Evolutionary conservation across 1,140 invertebrate genomes (phyloP).

Genomic region (Heliothis subflexa): DNA sequence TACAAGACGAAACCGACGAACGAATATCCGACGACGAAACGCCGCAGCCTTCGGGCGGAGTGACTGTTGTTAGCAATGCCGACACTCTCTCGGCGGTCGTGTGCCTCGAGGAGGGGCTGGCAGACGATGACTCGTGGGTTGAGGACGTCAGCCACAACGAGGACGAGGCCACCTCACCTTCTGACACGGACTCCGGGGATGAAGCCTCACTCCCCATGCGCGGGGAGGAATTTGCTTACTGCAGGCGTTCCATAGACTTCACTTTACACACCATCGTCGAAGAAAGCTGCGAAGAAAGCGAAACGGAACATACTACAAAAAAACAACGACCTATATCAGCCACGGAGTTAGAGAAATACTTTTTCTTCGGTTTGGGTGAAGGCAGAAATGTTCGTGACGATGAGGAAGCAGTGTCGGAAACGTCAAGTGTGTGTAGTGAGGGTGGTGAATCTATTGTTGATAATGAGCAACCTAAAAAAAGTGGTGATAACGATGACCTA

Average conservation of each 20-base stretch:
- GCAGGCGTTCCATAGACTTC: slow-evolving; percentile 93
- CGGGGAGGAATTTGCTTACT: slow-evolving; percentile 94
- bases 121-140: slow-evolving; percentile 95
- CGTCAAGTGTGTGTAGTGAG: slow-evolving; percentile 95
- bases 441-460: slow-evolving; percentile 89
- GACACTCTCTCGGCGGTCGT: slow-evolving; percentile 90
- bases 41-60: slow-evolving; percentile 82
- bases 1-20: slow-evolving; percentile 76
- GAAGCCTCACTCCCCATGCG: slow-evolving; percentile 88
- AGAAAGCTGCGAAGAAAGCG: slow-evolving; percentile 97
- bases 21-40: slow-evolving; percentile 78
- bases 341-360: slow-evolving; percentile 96
- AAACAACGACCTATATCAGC: slow-evolving; percentile 89
- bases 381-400: slow-evolving; percentile 87
- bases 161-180: slow-evolving; percentile 87
- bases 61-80: slow-evolving; percentile 88
- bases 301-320: slow-evolving; percentile 89
- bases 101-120: slow-evolving; percentile 93
- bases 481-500: slow-evolving; percentile 89
- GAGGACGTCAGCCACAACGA: slow-evolving; percentile 93
- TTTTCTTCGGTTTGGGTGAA: slow-evolving; percentile 94
- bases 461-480: slow-evolving; percentile 85
- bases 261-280: slow-evolving; percentile 97
- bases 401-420: slow-evolving; percentile 94
- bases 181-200: slow-evolving; percentile 87